Conservation (phyloP, 1,140 invertebrate species). For the Bilobella aurantiaca region DNA sequence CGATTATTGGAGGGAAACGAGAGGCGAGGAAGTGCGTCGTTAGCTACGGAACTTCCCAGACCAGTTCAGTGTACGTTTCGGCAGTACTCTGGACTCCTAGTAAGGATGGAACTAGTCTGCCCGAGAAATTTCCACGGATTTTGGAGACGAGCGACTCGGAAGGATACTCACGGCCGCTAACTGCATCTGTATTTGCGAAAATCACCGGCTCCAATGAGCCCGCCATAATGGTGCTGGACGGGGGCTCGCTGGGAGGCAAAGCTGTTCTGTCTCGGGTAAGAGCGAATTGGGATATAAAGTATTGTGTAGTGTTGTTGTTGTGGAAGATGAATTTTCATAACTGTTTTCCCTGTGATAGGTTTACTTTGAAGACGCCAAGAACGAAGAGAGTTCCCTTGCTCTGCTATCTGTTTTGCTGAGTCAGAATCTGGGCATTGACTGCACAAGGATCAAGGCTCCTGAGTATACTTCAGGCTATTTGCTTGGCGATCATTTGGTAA, state of each 20-base stretch:
- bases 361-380: slow-evolving; percentile 24
- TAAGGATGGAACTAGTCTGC: too few relatives aligned
- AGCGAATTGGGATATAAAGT: neutral
- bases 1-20: too few relatives aligned
- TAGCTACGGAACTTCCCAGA: too few relatives aligned
- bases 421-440: slow-evolving; percentile 30
- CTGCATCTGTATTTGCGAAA: slow-evolving; percentile 27
- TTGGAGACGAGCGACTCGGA: slow-evolving; percentile 32
- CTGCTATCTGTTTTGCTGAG: too few relatives aligned
- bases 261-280: slow-evolving; percentile 28
- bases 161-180: slow-evolving; percentile 30
- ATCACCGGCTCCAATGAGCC: slow-evolving; percentile 17
- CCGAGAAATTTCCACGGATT: slow-evolving; percentile 21
- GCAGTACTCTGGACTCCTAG: too few relatives aligned
- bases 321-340: neutral
- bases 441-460: slow-evolving; percentile 25
- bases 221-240: slow-evolving; percentile 27
- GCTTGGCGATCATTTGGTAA: slow-evolving; percentile 31
- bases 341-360: slow-evolving; percentile 15
- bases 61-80: too few relatives aligned
- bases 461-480: slow-evolving; percentile 27
- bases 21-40: too few relatives aligned
- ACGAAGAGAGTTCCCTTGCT: slow-evolving; percentile 24
- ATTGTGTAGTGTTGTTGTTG: neutral
- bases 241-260: slow-evolving; percentile 29